Percentiles rank a stretch among this genome's conserved stretches.
These are phyloP conservation scores for Drosophila meridionalis DNA, from an alignment of 2,888 invertebrate species.

Conservation along the genomic window DNA sequence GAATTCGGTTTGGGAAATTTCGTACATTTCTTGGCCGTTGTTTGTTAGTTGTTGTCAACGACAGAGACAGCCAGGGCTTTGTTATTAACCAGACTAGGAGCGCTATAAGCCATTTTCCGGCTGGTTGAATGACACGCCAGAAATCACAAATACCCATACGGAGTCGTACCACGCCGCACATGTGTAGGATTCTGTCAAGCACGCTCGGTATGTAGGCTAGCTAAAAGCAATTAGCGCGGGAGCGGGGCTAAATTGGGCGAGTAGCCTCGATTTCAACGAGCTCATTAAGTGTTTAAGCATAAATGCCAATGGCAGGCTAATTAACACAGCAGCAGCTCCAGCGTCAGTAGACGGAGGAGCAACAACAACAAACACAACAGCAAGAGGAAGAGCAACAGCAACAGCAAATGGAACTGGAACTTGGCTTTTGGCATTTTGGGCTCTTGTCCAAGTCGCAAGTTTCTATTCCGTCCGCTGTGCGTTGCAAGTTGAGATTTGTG, in stretches of 20 bases:
- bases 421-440: slow-evolving; percentile 64
- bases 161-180: slow-evolving; percentile 15
- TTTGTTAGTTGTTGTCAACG: slow-evolving; percentile 59
- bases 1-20: background rate
- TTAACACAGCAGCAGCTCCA: slow-evolving; percentile 51
- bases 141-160: slow-evolving; percentile 64
- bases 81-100: slow-evolving; percentile 37
- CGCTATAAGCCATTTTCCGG: slow-evolving; percentile 60
- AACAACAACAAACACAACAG: background rate
- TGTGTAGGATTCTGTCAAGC: slow-evolving; percentile 22
- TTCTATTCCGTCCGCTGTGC: slow-evolving; percentile 7
- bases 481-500: slow-evolving; percentile 59
- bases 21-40: background rate
- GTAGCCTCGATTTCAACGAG: slow-evolving; percentile 66
- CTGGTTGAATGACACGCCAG: slow-evolving; percentile 68
- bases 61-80: slow-evolving; percentile 56
- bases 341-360: background rate
- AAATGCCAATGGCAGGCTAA: slow-evolving; percentile 81
- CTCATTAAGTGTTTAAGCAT: slow-evolving; percentile 78
- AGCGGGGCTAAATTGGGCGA: background rate
- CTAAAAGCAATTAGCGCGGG: slow-evolving; percentile 64
- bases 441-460: slow-evolving; percentile 42
- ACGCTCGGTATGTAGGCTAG: slow-evolving; percentile 39
- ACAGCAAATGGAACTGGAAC: slow-evolving; percentile 23
- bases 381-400: background rate